A percentile compares a stretch with the other conserved stretches of the same genome.
These are phyloP conservation scores for Rhyacichthys aspro DNA, from an alignment of 2,797 vertebrate species.

Conservation along the genomic window DNA sequence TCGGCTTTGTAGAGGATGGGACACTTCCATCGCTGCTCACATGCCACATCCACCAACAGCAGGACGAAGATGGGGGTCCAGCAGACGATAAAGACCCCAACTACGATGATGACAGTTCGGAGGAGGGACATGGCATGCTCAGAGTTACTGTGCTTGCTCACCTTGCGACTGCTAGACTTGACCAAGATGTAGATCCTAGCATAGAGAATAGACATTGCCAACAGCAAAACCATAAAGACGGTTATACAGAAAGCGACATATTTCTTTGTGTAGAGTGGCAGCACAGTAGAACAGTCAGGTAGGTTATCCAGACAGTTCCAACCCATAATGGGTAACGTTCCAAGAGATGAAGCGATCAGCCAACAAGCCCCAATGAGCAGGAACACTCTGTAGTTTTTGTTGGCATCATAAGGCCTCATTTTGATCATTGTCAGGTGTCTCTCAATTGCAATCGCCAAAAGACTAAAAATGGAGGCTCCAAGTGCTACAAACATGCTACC, in stretches of 20 bases:
- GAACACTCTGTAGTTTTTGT: slow-evolving; percentile 94
- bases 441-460: slow-evolving; percentile 95
- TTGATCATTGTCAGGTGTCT: slow-evolving; percentile 98
- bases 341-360: slow-evolving; percentile 88
- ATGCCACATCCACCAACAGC: slow-evolving; percentile 91
- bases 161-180: slow-evolving; percentile 91
- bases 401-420: slow-evolving; percentile 94
- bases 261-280: slow-evolving; percentile 92
- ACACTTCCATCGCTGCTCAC: slow-evolving; percentile 77
- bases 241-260: slow-evolving; percentile 94
- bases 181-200: slow-evolving; percentile 92
- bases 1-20: slow-evolving; percentile 84
- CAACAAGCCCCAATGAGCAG: slow-evolving; percentile 95
- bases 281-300: slow-evolving; percentile 89
- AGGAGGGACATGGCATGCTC: slow-evolving; percentile 93
- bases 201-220: slow-evolving; percentile 90
- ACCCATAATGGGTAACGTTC: slow-evolving; percentile 91
- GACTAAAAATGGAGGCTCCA: slow-evolving; percentile 91
- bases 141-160: slow-evolving; percentile 88
- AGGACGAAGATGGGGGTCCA: slow-evolving; percentile 93
- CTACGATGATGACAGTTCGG: slow-evolving; percentile 92
- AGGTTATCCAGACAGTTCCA: slow-evolving; percentile 94
- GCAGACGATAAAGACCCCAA: slow-evolving; percentile 93
- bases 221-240: slow-evolving; percentile 87
- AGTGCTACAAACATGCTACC: slow-evolving; percentile 96